Conservation (phyloP, 2,797 vertebrate genomes). For the Emydoidea blandingii region DNA sequence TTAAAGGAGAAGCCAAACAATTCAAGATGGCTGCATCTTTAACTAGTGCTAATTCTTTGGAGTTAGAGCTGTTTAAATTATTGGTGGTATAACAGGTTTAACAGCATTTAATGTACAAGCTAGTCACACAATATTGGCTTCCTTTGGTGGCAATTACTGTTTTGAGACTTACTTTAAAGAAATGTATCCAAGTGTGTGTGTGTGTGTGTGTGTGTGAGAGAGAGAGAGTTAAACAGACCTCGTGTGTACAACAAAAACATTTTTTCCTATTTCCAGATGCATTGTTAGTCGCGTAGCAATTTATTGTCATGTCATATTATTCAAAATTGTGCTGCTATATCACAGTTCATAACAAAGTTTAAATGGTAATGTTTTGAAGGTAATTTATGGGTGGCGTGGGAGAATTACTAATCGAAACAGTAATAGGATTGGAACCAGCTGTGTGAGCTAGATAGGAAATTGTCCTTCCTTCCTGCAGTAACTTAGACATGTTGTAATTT, state of each 20-base stretch:
- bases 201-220: neutral
- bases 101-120: neutral
- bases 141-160: neutral
- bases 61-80: neutral
- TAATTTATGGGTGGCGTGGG: constrained; percentile 78
- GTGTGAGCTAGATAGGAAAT: constrained; percentile 77
- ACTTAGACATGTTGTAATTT: constrained; percentile 70
- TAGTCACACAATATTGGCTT: neutral
- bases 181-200: neutral
- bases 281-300: constrained; percentile 41
- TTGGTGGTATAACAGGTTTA: neutral
- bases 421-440: constrained; percentile 81
- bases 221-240: neutral
- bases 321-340: constrained; percentile 56
- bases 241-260: neutral
- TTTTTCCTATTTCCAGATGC: constrained; percentile 45
- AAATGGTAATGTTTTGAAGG: constrained; percentile 69
- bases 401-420: constrained; percentile 77
- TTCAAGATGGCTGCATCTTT: neutral
- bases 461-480: constrained; percentile 77
- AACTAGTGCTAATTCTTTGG: neutral
- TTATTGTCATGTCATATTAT: constrained; percentile 65
- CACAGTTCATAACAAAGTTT: constrained; percentile 48
- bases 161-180: neutral
- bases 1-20: neutral